Base-by-base conservation (phyloP, 2,888 invertebrate genomes). In the Platycnemis pennipes region DNA sequence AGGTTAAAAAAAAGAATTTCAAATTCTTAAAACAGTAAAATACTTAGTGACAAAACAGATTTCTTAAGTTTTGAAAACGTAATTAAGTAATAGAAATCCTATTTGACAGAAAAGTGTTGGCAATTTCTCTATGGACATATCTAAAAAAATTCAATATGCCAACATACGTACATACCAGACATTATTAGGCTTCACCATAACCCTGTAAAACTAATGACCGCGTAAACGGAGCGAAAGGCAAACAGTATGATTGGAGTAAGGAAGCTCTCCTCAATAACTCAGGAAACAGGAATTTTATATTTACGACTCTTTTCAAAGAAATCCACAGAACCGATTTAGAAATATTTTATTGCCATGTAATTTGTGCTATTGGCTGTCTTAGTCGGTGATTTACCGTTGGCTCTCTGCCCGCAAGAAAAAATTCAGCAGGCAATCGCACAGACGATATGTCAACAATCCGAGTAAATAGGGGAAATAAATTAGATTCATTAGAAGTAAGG, bases 311-410 rank as follows among this genome's bases (percentile, higher is more conserved):
- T 37, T 53, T 2, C 37, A 22, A 37, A 56, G 56, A 8, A 89
- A 89, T 89, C 89, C 26, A 56, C 56, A 31, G 56, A 42, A 53
- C 42, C 56, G 42, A 13, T 53, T 13, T 46, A 88, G 46, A 26
- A 88, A 88, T 46, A 31, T 88, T 44, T n/a, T 89, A 89, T 53
- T 89, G 19, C 31, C 22, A 56, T 31, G 7, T 37, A 42, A 22
- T 86, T 19, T 26, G 44, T 86, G 42, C 44, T 56, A 53, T 56
- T 7, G 56, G 56, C 42, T 42, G 89, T 42, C 56, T 19, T 42
- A 31, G 16, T 88, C 26, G 16, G 89, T 89, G 89, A 89, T 89
- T 56, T 89, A 53, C 89, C 53, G 37, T 56, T 89, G 56, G 56
- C 89, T 56, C 2, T 1, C 56, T 89, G 89, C 53, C 53, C 31